These are phyloP conservation scores for Dryoscopus gambensis DNA, from an alignment of 2,113 vertebrate genomes.

Conservation along the genomic window DNA sequence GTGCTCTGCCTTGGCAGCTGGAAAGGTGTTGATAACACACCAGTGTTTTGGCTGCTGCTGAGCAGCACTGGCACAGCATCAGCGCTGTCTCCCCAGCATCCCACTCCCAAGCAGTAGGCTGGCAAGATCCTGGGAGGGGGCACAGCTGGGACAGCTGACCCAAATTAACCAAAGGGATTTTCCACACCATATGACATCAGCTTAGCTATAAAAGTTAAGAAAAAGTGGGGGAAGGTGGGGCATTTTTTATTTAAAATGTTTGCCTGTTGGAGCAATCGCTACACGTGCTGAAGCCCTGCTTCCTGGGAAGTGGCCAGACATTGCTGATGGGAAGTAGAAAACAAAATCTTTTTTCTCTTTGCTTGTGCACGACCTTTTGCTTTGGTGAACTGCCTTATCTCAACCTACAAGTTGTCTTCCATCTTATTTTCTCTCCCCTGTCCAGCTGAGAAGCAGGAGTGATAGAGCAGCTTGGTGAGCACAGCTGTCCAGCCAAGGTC, in stretches of 20 bases:
- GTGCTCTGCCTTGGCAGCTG: background rate
- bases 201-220: background rate
- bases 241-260: background rate
- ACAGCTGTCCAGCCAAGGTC: background rate
- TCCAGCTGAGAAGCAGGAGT: background rate
- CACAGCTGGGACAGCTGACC: background rate
- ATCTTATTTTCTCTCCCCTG: background rate
- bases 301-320: background rate
- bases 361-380: background rate
- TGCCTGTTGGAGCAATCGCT: rapidly evolving
- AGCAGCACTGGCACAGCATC: background rate
- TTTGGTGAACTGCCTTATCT: background rate
- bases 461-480: background rate
- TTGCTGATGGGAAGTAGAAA: background rate
- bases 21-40: background rate
- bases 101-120: background rate
- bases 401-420: background rate
- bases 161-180: background rate
- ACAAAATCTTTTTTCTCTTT: background rate
- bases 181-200: background rate
- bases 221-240: background rate
- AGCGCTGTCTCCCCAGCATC: rapidly evolving
- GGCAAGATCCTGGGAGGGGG: background rate
- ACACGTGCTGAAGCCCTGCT: background rate
- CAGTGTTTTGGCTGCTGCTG: background rate